A percentile compares a stretch with the other conserved stretches of the same genome.
phyloP scores from a whole-genome alignment of 2,797 vertebrate genomes.

The Artibeus lituratus region DNA sequence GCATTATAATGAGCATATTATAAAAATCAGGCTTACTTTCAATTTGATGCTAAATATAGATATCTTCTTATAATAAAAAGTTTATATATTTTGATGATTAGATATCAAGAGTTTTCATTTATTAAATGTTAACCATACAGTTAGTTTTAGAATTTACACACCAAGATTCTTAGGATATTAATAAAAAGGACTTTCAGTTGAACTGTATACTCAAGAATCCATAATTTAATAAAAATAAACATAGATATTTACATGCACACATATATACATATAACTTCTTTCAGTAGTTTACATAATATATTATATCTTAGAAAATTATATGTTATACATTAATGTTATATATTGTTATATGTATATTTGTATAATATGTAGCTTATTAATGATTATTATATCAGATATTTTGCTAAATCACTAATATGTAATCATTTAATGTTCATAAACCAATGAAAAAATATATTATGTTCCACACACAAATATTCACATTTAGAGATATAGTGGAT shows the following conservation, averaged over 20 bases:
- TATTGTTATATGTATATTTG: not conserved
- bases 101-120: not conserved
- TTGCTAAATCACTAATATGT: not conserved
- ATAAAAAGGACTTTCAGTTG: not conserved
- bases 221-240: not conserved
- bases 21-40: not conserved
- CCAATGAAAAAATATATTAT: not conserved
- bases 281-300: not conserved
- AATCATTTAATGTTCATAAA: not conserved
- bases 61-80: not conserved
- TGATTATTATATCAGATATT: not conserved
- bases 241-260: not conserved
- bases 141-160: slow-evolving; percentile 3
- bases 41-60: not conserved
- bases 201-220: not conserved
- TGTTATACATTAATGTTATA: not conserved
- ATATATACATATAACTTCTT: not conserved
- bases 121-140: not conserved
- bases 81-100: not conserved
- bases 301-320: not conserved
- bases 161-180: not conserved
- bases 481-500: not conserved
- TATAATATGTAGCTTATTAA: not conserved
- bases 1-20: not conserved
- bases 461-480: not conserved